Base-by-base conservation (phyloP, 2,888 invertebrate species). In the Cephonodes hylas region DNA sequence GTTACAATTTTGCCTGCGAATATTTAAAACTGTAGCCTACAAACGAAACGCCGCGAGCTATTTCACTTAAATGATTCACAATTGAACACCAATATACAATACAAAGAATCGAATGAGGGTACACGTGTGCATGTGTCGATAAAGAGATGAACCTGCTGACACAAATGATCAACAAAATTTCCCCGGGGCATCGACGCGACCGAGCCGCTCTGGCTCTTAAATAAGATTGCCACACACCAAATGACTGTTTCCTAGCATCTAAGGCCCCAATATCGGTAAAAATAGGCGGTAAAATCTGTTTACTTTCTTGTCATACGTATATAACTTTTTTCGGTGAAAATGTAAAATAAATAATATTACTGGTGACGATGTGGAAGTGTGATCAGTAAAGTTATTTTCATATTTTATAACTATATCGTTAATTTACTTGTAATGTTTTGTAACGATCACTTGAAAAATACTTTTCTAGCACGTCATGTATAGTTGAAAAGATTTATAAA, bases 121-220 rank as follows among this genome's bases (percentile, higher is more conserved):
- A 68, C 67, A 68, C 67, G 70, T 72, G 68, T 76, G 71, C 63
- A 60, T 64, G 59, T 66, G 64, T 80, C 76, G 76, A 76, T 79
- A 78, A 77, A 74, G 72, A 74, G 76, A 75, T 66, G 67, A 72
- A 68, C 72, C 69, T 72, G 77, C 73, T 74, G 77, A 81, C 78
- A 76, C 73, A 80, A 83, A 83, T 80, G 77, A 82, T 84, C 79
- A 76, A 75, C 79, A 77, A 77, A 76, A 79, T 77, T 79, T 81
- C 79, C 82, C 78, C 67, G 58, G 75, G 72, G 77, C 72, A 68
- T 64, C 69, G 64, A 63, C 62, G 69, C 68, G 66, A 67, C 72
- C 45, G 44, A 20, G 46, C 45, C 61, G 46, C 15, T 44, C 46
- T 38, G 58, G 45, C 58, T 58, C 58, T 45, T 58, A 61, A 61